A percentile compares a stretch with the other conserved stretches of the same genome.
phyloP scores from a whole-genome alignment of 2,113 vertebrate species.

The Miniopterus natalensis region DNA sequence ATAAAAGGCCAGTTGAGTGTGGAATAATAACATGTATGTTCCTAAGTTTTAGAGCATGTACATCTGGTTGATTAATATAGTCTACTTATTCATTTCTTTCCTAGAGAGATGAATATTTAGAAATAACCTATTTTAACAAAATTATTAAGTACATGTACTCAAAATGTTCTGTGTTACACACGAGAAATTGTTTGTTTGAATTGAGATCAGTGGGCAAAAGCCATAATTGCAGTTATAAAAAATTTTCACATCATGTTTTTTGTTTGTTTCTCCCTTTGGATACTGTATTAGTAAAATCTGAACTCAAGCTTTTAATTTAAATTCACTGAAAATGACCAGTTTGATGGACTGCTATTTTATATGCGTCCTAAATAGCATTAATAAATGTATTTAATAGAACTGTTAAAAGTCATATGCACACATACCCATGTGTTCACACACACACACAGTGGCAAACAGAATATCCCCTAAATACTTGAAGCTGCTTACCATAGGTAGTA shows the following conservation, averaged over 20 bases:
- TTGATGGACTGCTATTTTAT: not conserved
- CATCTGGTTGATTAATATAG: not conserved
- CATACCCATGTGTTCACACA: not conserved
- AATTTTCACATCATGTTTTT: not conserved
- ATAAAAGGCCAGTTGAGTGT: not conserved
- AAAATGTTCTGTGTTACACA: not conserved
- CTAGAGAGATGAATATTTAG: not conserved
- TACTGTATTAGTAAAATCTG: slow-evolving; percentile 19
- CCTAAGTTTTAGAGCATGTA: not conserved
- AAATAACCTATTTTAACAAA: slow-evolving; percentile 49
- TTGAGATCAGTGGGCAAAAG: not conserved
- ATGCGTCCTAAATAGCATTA: not conserved
- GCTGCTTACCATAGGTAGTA: not conserved
- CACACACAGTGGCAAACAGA: rapidly evolving
- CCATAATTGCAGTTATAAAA: not conserved
- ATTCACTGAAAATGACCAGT: not conserved
- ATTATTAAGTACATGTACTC: not conserved
- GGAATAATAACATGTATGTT: not conserved
- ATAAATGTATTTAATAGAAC: not conserved
- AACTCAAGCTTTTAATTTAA: slow-evolving; percentile 22
- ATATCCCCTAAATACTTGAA: not conserved
- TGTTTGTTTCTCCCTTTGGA: not conserved
- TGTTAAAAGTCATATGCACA: not conserved
- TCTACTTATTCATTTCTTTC: slow-evolving; percentile 18
- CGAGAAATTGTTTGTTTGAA: not conserved